Evolutionary conservation across 2,113 vertebrate genomes (phyloP), one percentile per base, ranked within the genome.

Genomic region (Sinocyclocheilus rhinocerous): DNA sequence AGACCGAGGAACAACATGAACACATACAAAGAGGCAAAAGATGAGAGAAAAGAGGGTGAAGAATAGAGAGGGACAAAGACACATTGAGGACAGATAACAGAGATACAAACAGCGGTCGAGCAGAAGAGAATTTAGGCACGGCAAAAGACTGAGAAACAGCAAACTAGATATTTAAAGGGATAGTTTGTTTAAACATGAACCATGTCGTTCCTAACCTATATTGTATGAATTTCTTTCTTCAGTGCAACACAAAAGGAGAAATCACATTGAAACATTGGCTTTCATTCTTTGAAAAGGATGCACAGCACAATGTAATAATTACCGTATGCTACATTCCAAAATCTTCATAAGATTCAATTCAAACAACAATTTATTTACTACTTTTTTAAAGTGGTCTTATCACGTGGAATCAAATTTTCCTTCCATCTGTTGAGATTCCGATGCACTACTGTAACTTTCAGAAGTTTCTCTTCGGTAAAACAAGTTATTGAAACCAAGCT

Each of bases 1-100:
- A 67, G 69, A 67, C 39, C 13, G 52, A 87, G 39, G 48, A 33
- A 65, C 80, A 82, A 82, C 80, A 81, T 65, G 78, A 65, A 45
- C 78, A 81, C 59, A 65, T 65, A 82, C 80, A 85, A 76, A 85
- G 75, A 67, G 59, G 52, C 52, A 76, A 67, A 77, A 52, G 45
- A 75, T 33, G 57, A 50, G n/a, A 45, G 55, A 33, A 57, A 48
- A n/a, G 18, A 57, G 55, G 48, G 26, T 4, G 9, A 81, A 81
- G 63, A 82, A 82, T 69, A 70, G 80, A 82, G 63, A 70, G 65
- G 36, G 57, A 85, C 59, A 85, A 77, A 77, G 84, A 65, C 24
- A 85, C 57, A 50, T 22, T 50, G 57, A 85, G 84, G 39, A 48
- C 61, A 52, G 80, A 82, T 82, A 69, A 69, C 45, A 50, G 42